Evolutionary conservation across 2,113 vertebrate genomes (phyloP), one percentile per base, ranked within the genome.

Genomic region (Oreocharis arfaki): DNA sequence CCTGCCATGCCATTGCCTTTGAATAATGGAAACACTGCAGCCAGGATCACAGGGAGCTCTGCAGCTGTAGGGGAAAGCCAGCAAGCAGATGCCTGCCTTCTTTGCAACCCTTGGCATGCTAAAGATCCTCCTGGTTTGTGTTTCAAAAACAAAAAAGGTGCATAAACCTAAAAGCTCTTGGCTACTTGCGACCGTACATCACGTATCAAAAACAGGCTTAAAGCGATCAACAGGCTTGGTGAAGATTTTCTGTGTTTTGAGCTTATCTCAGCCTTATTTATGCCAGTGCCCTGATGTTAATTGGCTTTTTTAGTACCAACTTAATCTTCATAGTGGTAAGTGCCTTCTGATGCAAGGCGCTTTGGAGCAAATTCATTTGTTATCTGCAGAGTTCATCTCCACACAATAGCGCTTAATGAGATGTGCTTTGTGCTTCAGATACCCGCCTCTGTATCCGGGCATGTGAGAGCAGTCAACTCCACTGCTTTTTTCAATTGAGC

Each of bases 291-390:
- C 53, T 78, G 69, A 60, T 68, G 95, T 95, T 94, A 91, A 95
- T 97, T 97, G 96, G 94, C 82, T 95, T 89, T 94, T 93, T 46
- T 93, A 90, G 67, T 91, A 74, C 79, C 87, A 95, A 59, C 94
- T 90, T 93, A 89, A 90, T 82, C 85, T 93, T 96, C 90, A 49
- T 87, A 52, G 90, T 82, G 97, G 92, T 86, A 96, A 95, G 95
- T 97, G 96, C 96, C 96, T 98, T 97, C 90, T 90, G 90, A 91
- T 87, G 94, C 84, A 60, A 93, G 97, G 93, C 80, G 42, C 41
- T 12, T 89, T 67, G 50, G 63, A 83, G 65, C 52, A 63, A 86
- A 93, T 73, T 69, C 13, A 10, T 90, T 93, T 89, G n/a, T 89
- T 89, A 81, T 92, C 73, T 89, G 46, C 4, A 4, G 61, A 75